Conservation (phyloP, 2,113 vertebrate species). For the human (Homo sapiens) region GRCh38 chr5:180007501-180008000, state of each 20-base stretch:
- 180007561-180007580: slow-evolving; percentile 89
- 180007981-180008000: neutral
- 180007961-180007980: neutral
- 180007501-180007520: slow-evolving; percentile 77
- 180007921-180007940: neutral
- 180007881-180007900: neutral
- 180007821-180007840: neutral
- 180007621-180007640: slow-evolving; percentile 81
- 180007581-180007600: slow-evolving; percentile 86
- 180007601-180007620: slow-evolving; percentile 84
- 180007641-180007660: slow-evolving; percentile 60
- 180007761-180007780: slow-evolving; percentile 57
- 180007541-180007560: slow-evolving; percentile 88
- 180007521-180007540: slow-evolving; percentile 82
- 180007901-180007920: neutral
- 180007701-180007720: slow-evolving; percentile 43
- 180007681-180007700: slow-evolving; percentile 52
- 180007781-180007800: slow-evolving; percentile 53
- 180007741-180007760: slow-evolving; percentile 57
- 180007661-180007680: slow-evolving; percentile 73
- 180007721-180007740: slow-evolving; percentile 12
- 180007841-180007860: neutral
- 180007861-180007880: neutral
- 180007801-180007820: slow-evolving; percentile 18
- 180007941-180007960: neutral